phyloP scores from a whole-genome alignment of 2,888 invertebrate genomes.

The Agrochola litura region DNA sequence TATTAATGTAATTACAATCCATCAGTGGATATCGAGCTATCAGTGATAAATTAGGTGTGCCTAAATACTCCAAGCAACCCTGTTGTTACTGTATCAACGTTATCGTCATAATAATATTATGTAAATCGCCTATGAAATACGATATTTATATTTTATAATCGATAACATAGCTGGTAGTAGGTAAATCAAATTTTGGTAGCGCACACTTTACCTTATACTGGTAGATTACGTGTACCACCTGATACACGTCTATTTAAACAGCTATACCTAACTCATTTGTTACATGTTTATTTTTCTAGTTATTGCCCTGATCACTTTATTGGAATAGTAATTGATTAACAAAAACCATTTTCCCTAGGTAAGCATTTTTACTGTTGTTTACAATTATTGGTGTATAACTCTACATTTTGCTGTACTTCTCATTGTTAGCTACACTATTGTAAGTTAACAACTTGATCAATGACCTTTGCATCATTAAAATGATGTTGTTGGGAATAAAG shows the following conservation, averaged over 20 bases:
- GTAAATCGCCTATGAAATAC: conserved; percentile 37
- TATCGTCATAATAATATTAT: conserved; percentile 57
- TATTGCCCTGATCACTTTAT: neutral
- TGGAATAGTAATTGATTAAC: neutral
- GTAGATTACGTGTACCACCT: too few species aligned
- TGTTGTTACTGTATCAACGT: conserved; percentile 21
- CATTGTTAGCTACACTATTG: conserved; percentile 17
- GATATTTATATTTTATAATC: conserved; percentile 18
- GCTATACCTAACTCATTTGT: too few species aligned
- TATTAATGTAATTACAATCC: conserved; percentile 36
- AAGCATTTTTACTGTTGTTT: conserved; percentile 4
- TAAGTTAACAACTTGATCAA: conserved; percentile 19
- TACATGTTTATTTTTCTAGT: neutral
- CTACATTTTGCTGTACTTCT: conserved; percentile 11
- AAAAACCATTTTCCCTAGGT: neutral
- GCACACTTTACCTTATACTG: neutral
- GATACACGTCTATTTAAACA: neutral
- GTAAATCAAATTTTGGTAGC: neutral
- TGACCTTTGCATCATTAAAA: conserved; percentile 21
- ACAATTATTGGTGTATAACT: neutral
- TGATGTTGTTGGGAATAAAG: conserved; percentile 11
- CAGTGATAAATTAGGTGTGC: conserved; percentile 49
- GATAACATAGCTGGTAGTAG: neutral
- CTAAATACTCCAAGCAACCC: conserved; percentile 25
- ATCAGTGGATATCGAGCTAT: conserved; percentile 45